A percentile compares a stretch with the other conserved stretches of the same genome.
These are phyloP conservation scores for Erynnis tages DNA, from an alignment of 2,888 invertebrate genomes.

Conservation along the genomic window DNA sequence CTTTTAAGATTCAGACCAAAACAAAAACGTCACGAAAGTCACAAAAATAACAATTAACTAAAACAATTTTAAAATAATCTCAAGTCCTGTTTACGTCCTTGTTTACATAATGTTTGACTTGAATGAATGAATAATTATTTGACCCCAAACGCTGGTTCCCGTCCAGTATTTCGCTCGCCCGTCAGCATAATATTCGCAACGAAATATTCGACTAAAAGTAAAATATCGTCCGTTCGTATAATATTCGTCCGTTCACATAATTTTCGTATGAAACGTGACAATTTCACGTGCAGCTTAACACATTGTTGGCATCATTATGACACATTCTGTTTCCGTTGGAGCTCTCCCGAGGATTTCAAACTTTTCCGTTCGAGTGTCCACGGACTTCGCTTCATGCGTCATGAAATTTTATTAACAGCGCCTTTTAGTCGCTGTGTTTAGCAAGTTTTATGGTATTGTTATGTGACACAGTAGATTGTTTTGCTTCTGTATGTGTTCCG, in stretches of 20 bases:
- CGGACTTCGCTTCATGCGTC: constrained; percentile 8
- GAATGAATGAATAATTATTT: too few relatives aligned
- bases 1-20: too few relatives aligned
- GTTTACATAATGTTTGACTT: too few relatives aligned
- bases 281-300: constrained; percentile 45
- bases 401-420: constrained; percentile 22
- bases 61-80: too few relatives aligned
- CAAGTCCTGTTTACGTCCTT: too few relatives aligned
- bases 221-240: not conserved
- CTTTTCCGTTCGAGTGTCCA: constrained; percentile 34
- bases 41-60: too few relatives aligned
- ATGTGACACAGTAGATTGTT: not conserved
- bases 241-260: constrained; percentile 1
- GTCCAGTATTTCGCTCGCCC: not conserved
- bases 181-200: not conserved
- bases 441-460: constrained; percentile 6
- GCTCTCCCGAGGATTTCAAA: constrained; percentile 39
- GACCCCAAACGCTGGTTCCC: not conserved
- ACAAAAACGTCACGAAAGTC: too few relatives aligned
- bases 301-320: constrained; percentile 46
- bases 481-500: too few relatives aligned
- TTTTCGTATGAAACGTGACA: constrained; percentile 11
- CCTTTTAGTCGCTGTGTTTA: not conserved
- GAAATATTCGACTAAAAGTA: not conserved
- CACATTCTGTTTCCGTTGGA: constrained; percentile 42